Evolutionary conservation across 2,113 vertebrate genomes (phyloP), one percentile per base, ranked within the genome.

Genomic region (Oncorhynchus nerka): DNA sequence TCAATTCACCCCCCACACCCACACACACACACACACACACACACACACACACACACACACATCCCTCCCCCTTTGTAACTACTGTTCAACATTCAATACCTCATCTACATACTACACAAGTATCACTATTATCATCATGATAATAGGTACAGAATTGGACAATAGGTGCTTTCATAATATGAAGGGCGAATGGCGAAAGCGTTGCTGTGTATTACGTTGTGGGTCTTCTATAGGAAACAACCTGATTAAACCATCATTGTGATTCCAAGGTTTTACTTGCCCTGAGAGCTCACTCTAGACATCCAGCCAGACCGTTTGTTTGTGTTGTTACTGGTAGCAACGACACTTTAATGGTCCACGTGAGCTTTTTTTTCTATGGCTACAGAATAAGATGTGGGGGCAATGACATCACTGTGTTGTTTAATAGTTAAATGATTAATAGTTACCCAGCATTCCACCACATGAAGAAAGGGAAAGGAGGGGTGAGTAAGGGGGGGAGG

Each of bases 381-480:
- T 86, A 83, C 83, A 74, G 90, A 91, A 90, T 87, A 84, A 87
- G 83, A 89, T 68, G 86, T 89, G 89, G 81, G 77, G 81, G 79
- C 9, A 49, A 90, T 94, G 91, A 93, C 83, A 85, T 94, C 90
- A 92, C 87, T 67, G 83, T 79, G 83, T 83, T 79, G 84, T 83
- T 83, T 83, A 77, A 34, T 34, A 34, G 32, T 34, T 34, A 34
- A 7, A 34, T 89, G 87, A 92, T 92, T 88, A 91, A 82, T 84
- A 81, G 76, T 82, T 76, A 30, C 30, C 68, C 55, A 55, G 51
- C 39, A 30, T 68, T 34, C 24, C 61, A 87, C 72, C 75, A 71
- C 81, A 77, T 67, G 76, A 88, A 81, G 74, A 76, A 80, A 64
- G 81, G 75, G 64, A 77, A 78, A 81, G 59, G 82, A 76, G 66